Conservation (phyloP, 1,140 invertebrate genomes). For the Rhyzopertha dominica region DNA sequence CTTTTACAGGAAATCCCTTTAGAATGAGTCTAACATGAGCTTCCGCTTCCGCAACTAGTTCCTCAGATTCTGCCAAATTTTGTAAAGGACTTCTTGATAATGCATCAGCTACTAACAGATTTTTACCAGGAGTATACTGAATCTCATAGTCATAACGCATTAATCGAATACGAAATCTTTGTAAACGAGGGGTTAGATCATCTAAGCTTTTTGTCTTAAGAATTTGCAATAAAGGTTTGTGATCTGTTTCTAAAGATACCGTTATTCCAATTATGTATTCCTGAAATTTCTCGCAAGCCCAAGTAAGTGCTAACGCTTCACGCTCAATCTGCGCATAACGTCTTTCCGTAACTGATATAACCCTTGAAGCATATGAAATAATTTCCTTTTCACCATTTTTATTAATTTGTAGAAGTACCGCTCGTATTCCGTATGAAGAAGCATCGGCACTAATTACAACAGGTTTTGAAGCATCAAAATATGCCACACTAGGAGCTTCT, state of each 20-base stretch:
- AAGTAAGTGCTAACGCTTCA: slow-evolving; percentile 42
- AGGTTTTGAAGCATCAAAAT: slow-evolving; percentile 11
- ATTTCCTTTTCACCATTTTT: slow-evolving; percentile 18
- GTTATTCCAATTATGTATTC: slow-evolving; percentile 31
- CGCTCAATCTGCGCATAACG: slow-evolving; percentile 47
- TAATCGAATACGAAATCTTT: slow-evolving; percentile 40
- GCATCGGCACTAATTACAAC: slow-evolving; percentile 17
- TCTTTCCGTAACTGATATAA: slow-evolving; percentile 36
- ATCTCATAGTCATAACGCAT: slow-evolving; percentile 40
- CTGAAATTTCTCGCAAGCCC: slow-evolving; percentile 38
- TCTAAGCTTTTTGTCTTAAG: slow-evolving; percentile 35
- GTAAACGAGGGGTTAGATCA: slow-evolving; percentile 40
- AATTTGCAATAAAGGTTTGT: slow-evolving; percentile 34
- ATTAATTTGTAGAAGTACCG: slow-evolving; percentile 12
- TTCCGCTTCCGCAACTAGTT: slow-evolving; percentile 11
- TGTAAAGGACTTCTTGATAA: slow-evolving; percentile 27
- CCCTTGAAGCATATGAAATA: slow-evolving; percentile 44
- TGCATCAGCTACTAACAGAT: slow-evolving; percentile 39
- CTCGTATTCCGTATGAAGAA: slow-evolving; percentile 13
- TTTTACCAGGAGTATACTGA: slow-evolving; percentile 34
- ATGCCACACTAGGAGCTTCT: slow-evolving; percentile 20
- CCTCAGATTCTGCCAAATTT: slow-evolving; percentile 1
- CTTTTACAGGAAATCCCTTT: slow-evolving; percentile 6
- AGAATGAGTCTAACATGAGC: slow-evolving; percentile 3
- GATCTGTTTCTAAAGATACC: slow-evolving; percentile 37